Percentiles rank a stretch among this genome's conserved stretches.
Evolutionary conservation across 2,797 vertebrate genomes (phyloP).

Genomic region (Zenarchopterus dispar): DNA sequence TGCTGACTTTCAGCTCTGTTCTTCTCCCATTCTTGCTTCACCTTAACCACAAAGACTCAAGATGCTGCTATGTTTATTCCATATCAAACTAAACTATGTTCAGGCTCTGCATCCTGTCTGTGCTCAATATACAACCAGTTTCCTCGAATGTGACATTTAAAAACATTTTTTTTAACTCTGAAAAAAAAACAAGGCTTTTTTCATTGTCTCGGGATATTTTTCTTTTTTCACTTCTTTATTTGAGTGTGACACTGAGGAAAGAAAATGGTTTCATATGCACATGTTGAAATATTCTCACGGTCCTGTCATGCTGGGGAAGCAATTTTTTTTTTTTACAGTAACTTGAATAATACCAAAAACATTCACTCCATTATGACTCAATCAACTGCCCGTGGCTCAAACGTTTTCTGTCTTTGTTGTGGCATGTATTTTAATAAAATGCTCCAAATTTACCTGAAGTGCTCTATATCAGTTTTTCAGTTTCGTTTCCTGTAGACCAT

Average conservation of each 20-base stretch:
- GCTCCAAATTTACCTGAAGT: slow-evolving; percentile 87
- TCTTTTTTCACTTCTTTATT: slow-evolving; percentile 18
- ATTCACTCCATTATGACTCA: slow-evolving; percentile 79
- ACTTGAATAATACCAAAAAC: slow-evolving; percentile 83
- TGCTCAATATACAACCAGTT: slow-evolving; percentile 28
- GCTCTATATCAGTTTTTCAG: slow-evolving; percentile 73
- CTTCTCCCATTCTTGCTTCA: slow-evolving; percentile 32
- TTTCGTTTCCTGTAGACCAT: slow-evolving; percentile 59
- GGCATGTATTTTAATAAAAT: slow-evolving; percentile 85
- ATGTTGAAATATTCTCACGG: slow-evolving; percentile 65
- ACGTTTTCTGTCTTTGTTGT: slow-evolving; percentile 83
- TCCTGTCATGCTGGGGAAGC: slow-evolving; percentile 25
- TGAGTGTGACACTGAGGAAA: slow-evolving; percentile 22
- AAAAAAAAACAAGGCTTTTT: slow-evolving; percentile 10
- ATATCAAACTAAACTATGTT: slow-evolving; percentile 40
- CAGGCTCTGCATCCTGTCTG: slow-evolving; percentile 54
- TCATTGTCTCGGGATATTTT: slow-evolving; percentile 38
- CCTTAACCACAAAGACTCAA: slow-evolving; percentile 53
- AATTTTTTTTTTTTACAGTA: slow-evolving; percentile 72
- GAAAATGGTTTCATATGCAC: slow-evolving; percentile 43
- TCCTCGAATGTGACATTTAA: slow-evolving; percentile 75
- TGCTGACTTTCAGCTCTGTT: slow-evolving; percentile 36
- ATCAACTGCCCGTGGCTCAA: slow-evolving; percentile 73
- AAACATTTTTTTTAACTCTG: slow-evolving; percentile 28
- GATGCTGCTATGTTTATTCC: slow-evolving; percentile 40